Conservation (phyloP, 2,797 vertebrate species). For the Lutjanus argentimaculatus region DNA sequence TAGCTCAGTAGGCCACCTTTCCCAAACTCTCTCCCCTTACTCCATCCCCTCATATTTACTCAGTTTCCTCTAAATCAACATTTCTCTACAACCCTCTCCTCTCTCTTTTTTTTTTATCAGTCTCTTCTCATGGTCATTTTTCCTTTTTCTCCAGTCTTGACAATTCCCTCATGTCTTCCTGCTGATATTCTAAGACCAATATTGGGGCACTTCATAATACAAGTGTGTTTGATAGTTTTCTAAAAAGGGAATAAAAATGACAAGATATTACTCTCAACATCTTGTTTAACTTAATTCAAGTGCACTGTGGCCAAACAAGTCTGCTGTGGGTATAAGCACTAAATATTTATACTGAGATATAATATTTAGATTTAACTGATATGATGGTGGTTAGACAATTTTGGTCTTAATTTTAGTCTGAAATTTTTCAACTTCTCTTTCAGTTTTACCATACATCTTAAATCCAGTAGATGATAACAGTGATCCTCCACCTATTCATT, state of each 20-base stretch:
- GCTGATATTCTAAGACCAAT: not conserved
- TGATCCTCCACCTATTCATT: too few species aligned
- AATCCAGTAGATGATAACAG: too few species aligned
- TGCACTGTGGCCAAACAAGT: not conserved
- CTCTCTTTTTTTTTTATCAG: not conserved
- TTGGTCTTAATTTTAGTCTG: not conserved
- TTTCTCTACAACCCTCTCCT: not conserved
- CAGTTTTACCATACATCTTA: not conserved
- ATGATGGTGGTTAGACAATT: not conserved
- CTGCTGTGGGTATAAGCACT: not conserved
- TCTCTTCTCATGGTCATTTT: not conserved
- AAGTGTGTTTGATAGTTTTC: not conserved
- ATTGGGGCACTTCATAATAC: not conserved
- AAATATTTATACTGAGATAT: constrained; percentile 19
- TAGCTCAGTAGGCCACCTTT: constrained; percentile 76
- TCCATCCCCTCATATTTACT: not conserved
- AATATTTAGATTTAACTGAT: constrained; percentile 5
- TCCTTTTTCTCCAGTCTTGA: not conserved
- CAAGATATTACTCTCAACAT: not conserved
- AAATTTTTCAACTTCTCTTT: not conserved
- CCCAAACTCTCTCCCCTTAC: not conserved
- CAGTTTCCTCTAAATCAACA: constrained; percentile 10
- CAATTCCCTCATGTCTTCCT: not conserved
- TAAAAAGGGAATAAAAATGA: not conserved
- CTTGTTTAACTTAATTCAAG: not conserved